Conservation (phyloP, 2,113 vertebrate species). For the Antechinus stuartii region DNA sequence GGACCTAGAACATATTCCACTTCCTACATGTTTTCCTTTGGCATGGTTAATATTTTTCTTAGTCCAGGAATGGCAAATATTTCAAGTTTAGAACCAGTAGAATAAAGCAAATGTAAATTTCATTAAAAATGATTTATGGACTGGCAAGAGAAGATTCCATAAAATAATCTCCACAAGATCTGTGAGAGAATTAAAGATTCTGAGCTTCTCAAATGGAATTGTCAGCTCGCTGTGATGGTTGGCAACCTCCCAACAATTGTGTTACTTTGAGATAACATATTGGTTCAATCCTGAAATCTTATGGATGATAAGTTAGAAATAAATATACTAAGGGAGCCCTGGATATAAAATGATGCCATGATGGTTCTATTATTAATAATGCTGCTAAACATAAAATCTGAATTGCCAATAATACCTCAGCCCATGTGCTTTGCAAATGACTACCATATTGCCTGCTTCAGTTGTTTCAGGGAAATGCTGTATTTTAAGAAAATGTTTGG, state of each 20-base stretch:
- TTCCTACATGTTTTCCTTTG: background rate
- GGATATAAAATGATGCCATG: slow-evolving; percentile 4
- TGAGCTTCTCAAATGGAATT: slow-evolving; percentile 46
- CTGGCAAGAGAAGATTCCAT: slow-evolving; percentile 66
- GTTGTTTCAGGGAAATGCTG: slow-evolving; percentile 12
- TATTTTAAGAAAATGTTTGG: slow-evolving; percentile 32
- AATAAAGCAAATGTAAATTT: slow-evolving; percentile 65
- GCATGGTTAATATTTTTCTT: slow-evolving; percentile 2
- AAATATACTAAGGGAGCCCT: slow-evolving; percentile 34
- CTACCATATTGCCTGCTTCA: background rate
- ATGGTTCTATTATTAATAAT: slow-evolving; percentile 56
- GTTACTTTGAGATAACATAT: slow-evolving; percentile 19
- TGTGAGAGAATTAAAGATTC: slow-evolving; percentile 54
- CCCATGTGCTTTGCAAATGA: background rate
- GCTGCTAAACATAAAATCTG: slow-evolving; percentile 25
- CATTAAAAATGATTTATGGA: slow-evolving; percentile 73
- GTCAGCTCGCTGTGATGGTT: slow-evolving; percentile 54
- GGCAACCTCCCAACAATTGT: slow-evolving; percentile 54
- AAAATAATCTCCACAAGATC: slow-evolving; percentile 70
- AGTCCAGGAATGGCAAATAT: slow-evolving; percentile 42
- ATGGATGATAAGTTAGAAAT: slow-evolving; percentile 62
- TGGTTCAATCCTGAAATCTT: slow-evolving; percentile 54
- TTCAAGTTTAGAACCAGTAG: slow-evolving; percentile 61
- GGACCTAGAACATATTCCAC: background rate
- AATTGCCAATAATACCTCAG: slow-evolving; percentile 36